A percentile compares a stretch with the other conserved stretches of the same genome.
phyloP scores from a whole-genome alignment of 2,888 invertebrate species.

The Sinopyrophorus schimmeli region DNA sequence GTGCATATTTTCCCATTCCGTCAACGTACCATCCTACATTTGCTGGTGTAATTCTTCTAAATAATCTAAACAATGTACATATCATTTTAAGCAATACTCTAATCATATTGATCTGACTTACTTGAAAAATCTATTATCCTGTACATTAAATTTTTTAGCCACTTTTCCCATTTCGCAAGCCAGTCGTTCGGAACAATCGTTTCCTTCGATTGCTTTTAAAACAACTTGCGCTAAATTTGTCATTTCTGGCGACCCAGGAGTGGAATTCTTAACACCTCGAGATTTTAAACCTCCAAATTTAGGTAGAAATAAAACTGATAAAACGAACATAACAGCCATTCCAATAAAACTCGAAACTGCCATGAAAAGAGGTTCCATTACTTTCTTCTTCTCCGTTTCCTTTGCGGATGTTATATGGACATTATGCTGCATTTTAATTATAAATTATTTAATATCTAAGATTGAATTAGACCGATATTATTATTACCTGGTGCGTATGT shows the following conservation, averaged over 20 bases:
- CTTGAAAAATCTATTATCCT: slow-evolving; percentile 53
- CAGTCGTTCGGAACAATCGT: slow-evolving; percentile 55
- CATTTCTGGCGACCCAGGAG: slow-evolving; percentile 48
- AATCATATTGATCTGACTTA: slow-evolving; percentile 43
- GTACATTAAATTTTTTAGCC: slow-evolving; percentile 48
- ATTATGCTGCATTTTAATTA: slow-evolving; percentile 48
- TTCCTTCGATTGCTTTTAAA: slow-evolving; percentile 55
- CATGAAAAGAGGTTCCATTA: slow-evolving; percentile 60
- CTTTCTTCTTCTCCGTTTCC: slow-evolving; percentile 46
- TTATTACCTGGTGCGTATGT: slow-evolving; percentile 47
- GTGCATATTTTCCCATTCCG: slow-evolving; percentile 47
- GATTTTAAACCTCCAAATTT: slow-evolving; percentile 51
- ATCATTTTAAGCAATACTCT: slow-evolving; percentile 3
- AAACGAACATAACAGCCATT: slow-evolving; percentile 60
- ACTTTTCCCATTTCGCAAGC: slow-evolving; percentile 56
- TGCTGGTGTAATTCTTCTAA: slow-evolving; percentile 48
- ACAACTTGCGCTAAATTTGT: slow-evolving; percentile 52
- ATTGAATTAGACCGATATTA: not conserved
- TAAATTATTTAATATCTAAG: slow-evolving; percentile 2
- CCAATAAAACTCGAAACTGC: slow-evolving; percentile 63
- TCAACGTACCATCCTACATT: slow-evolving; percentile 49
- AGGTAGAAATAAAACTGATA: slow-evolving; percentile 58
- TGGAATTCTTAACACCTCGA: slow-evolving; percentile 42
- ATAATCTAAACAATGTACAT: slow-evolving; percentile 44
- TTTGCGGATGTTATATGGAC: slow-evolving; percentile 47